Conservation (phyloP, 2,888 invertebrate genomes). For the Lampropteryx suffumata region DNA sequence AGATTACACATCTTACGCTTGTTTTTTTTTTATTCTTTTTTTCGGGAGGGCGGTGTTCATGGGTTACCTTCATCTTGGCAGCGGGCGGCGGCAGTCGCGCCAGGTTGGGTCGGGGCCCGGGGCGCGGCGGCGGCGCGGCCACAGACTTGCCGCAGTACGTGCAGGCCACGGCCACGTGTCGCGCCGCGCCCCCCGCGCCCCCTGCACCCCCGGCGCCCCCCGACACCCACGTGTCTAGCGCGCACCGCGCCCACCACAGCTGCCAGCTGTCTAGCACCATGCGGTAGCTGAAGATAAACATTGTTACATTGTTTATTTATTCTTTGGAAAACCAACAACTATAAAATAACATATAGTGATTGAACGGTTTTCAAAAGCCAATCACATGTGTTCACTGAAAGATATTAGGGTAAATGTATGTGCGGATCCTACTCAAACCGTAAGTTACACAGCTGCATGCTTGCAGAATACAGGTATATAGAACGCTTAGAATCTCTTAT, state of each 20-base stretch:
- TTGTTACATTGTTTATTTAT: too few species aligned
- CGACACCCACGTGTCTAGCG: slow-evolving; percentile 92
- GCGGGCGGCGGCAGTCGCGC: slow-evolving; percentile 85
- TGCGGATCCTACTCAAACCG: too few species aligned
- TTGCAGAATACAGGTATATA: too few species aligned
- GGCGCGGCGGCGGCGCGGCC: slow-evolving; percentile 87
- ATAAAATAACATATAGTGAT: too few species aligned
- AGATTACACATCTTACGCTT: too few species aligned
- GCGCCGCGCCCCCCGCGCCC: slow-evolving; percentile 45
- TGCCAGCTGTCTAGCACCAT: slow-evolving; percentile 94
- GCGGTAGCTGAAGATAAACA: slow-evolving; percentile 85
- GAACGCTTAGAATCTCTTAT: too few species aligned
- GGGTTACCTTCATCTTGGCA: slow-evolving; percentile 86
- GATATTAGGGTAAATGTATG: too few species aligned
- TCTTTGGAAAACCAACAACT: too few species aligned
- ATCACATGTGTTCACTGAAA: too few species aligned
- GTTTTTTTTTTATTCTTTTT: too few species aligned
- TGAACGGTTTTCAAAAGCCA: too few species aligned
- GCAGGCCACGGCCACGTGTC: slow-evolving; percentile 87
- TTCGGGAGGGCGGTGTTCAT: neutral
- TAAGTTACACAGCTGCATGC: too few species aligned
- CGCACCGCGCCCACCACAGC: slow-evolving; percentile 94
- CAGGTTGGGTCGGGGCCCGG: slow-evolving; percentile 75
- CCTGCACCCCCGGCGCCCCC: slow-evolving; percentile 84
- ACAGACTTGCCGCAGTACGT: slow-evolving; percentile 98